Evolutionary conservation across 2,888 invertebrate genomes (phyloP).

Genomic region (Nephrotoma guestfalica): DNA sequence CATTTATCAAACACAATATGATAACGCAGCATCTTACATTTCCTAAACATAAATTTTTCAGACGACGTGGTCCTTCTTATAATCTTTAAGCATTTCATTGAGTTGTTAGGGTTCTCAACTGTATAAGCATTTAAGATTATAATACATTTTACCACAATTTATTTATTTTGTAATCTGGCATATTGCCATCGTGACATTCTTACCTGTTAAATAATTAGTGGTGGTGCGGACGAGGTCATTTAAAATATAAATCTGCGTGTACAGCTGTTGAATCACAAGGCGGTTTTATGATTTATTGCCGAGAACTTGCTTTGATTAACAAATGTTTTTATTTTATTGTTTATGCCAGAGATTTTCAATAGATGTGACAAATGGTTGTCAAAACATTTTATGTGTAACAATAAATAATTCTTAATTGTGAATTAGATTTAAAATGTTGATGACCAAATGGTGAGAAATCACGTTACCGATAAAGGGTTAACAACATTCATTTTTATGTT

Average conservation of each 20-base stretch:
- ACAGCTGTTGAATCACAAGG: neutral
- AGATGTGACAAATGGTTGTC: neutral
- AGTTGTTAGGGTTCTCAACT: neutral
- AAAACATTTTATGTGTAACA: neutral
- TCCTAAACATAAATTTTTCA: neutral
- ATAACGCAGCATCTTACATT: neutral
- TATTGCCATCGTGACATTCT: neutral
- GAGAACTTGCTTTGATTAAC: neutral
- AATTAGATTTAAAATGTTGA: too few species aligned
- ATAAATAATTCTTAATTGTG: neutral
- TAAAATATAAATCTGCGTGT: neutral
- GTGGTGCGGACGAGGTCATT: neutral
- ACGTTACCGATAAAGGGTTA: neutral
- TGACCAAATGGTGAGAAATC: neutral
- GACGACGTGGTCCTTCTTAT: neutral
- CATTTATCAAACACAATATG: neutral
- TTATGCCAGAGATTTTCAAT: neutral
- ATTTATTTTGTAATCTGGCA: neutral
- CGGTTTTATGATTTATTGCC: neutral
- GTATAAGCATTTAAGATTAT: neutral
- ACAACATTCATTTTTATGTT: neutral
- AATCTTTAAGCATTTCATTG: neutral
- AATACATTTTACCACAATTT: neutral
- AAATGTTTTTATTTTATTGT: neutral
- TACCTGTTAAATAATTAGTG: neutral